These are phyloP conservation scores for Ceratina japonica DNA, from an alignment of 1,140 invertebrate species.

Conservation along the genomic window DNA sequence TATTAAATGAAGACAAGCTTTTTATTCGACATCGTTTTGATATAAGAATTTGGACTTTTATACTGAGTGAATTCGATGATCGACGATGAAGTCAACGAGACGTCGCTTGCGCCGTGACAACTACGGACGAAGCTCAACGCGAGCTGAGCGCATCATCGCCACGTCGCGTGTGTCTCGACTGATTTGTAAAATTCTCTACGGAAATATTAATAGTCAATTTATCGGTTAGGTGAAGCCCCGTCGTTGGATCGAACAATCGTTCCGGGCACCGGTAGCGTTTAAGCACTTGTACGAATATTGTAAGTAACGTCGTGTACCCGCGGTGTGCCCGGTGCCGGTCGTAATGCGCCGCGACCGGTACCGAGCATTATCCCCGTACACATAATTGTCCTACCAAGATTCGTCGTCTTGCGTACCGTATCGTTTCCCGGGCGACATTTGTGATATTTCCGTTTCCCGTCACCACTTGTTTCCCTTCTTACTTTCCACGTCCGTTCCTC, in stretches of 20 bases:
- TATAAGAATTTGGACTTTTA: too few relatives aligned
- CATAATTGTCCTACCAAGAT: conserved; percentile 72
- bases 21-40: too few relatives aligned
- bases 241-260: conserved; percentile 9
- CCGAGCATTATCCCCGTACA: conserved; percentile 58
- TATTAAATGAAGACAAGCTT: too few relatives aligned
- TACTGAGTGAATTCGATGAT: not conserved
- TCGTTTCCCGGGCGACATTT: conserved; percentile 68
- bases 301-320: conserved; percentile 61
- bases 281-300: conserved; percentile 68
- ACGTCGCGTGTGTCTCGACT: conserved; percentile 66
- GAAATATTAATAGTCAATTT: conserved; percentile 79
- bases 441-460: conserved; percentile 73
- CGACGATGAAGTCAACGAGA: not conserved
- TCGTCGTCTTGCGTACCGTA: conserved; percentile 71
- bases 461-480: conserved; percentile 22
- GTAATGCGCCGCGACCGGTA: conserved; percentile 34
- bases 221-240: conserved; percentile 70
- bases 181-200: conserved; percentile 77
- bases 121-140: not conserved
- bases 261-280: conserved; percentile 47
- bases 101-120: not conserved
- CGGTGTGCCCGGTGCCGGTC: conserved; percentile 51
- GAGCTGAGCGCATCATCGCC: conserved; percentile 23
- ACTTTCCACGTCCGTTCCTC: conserved; percentile 13